Conservation (phyloP, 2,797 vertebrate genomes). For the Melanotaenia trifasciata region DNA sequence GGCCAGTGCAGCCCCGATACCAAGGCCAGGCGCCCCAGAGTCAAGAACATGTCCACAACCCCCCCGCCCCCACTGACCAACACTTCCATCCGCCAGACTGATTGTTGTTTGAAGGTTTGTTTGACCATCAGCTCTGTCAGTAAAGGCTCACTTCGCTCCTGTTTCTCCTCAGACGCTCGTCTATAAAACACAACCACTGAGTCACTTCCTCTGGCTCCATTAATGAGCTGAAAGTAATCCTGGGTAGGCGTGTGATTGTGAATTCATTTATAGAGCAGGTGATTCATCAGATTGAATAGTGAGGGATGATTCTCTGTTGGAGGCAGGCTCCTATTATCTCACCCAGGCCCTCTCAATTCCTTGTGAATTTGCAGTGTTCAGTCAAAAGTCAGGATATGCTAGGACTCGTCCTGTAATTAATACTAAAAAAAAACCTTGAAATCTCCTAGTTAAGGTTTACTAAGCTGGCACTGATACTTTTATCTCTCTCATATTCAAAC, state of each 20-base stretch:
- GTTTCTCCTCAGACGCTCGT: slow-evolving; percentile 40
- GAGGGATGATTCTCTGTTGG: slow-evolving; percentile 51
- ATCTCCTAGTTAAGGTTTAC: background rate
- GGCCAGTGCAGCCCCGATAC: too few species aligned
- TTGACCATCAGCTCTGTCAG: slow-evolving; percentile 29
- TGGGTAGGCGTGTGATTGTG: slow-evolving; percentile 64
- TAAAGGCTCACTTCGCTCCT: slow-evolving; percentile 34
- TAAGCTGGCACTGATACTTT: background rate
- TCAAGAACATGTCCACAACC: too few species aligned
- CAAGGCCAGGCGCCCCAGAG: too few species aligned
- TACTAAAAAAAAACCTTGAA: background rate
- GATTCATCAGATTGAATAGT: slow-evolving; percentile 69
- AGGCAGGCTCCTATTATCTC: slow-evolving; percentile 45
- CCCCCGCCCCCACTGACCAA: too few species aligned
- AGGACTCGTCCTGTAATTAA: slow-evolving; percentile 7
- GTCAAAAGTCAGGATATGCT: background rate
- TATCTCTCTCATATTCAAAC: background rate
- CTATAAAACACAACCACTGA: slow-evolving; percentile 69
- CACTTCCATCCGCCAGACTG: too few species aligned
- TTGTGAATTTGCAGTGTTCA: slow-evolving; percentile 14
- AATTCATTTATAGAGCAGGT: slow-evolving; percentile 69
- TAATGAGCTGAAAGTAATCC: slow-evolving; percentile 63
- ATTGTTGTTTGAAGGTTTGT: background rate
- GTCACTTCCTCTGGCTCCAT: slow-evolving; percentile 68
- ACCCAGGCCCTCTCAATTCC: slow-evolving; percentile 28